Evolutionary conservation across 2,113 vertebrate species (phyloP).

Genomic region (Neolamprologus sp.): DNA sequence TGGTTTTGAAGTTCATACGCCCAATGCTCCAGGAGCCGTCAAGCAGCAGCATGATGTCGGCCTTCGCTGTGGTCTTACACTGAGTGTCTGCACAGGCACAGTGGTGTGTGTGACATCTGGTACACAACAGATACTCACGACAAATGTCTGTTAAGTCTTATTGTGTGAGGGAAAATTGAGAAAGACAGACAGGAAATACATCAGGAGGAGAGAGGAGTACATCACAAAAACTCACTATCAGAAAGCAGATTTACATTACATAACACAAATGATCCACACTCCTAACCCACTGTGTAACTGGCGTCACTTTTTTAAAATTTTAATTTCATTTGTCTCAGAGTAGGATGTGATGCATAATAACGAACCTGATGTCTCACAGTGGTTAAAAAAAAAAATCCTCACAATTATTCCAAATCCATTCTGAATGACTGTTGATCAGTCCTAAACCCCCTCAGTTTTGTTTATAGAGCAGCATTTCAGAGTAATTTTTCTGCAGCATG

Average conservation of each 20-base stretch:
- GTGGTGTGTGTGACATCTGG: neutral
- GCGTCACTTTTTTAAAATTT: neutral
- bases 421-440: neutral
- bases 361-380: neutral
- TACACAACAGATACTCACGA: neutral
- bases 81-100: conserved; percentile 65
- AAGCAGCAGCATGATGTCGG: conserved; percentile 90
- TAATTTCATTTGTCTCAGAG: neutral
- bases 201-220: neutral
- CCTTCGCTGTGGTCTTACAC: conserved; percentile 84
- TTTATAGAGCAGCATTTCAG: neutral
- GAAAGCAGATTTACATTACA: neutral
- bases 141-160: neutral
- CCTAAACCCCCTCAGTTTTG: neutral
- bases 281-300: neutral
- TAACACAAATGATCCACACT: neutral
- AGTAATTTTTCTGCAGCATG: neutral
- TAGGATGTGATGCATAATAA: neutral
- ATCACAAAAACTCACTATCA: neutral
- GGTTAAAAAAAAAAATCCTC: neutral
- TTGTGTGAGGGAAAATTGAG: neutral
- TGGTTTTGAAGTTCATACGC: conserved; percentile 88
- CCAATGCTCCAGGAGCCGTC: conserved; percentile 98
- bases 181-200: neutral
- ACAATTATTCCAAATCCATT: neutral